Percentiles rank a stretch among this genome's conserved stretches.
Evolutionary conservation across 2,888 invertebrate species (phyloP).

Genomic region (Ormyrus pomaceus): DNA sequence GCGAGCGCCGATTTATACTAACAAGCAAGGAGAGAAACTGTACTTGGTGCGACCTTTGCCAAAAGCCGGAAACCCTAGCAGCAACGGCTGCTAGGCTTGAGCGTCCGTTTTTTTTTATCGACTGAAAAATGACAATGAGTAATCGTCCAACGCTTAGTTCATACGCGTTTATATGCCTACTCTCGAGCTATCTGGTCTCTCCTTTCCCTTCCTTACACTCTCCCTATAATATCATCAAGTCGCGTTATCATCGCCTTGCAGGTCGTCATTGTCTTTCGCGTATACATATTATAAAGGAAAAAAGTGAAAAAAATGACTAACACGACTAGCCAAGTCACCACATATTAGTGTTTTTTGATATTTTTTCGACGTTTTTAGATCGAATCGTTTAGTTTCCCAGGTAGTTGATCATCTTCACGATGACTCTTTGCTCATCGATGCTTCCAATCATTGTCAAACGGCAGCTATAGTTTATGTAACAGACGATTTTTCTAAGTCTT

Average conservation of each 20-base stretch:
- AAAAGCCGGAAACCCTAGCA: conserved; percentile 76
- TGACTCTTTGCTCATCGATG: conserved; percentile 47
- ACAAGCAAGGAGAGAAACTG: conserved; percentile 97
- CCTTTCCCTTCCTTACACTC: conserved; percentile 27
- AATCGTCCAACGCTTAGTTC: conserved; percentile 53
- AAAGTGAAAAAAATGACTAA: conserved; percentile 47
- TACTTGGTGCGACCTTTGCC: conserved; percentile 97
- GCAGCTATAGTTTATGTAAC: conserved; percentile 31
- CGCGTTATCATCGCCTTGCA: conserved; percentile 52
- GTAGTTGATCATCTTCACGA: conserved; percentile 51
- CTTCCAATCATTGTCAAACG: conserved; percentile 46
- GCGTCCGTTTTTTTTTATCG: conserved; percentile 42
- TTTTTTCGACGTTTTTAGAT: conserved; percentile 48
- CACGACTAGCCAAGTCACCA: conserved; percentile 50
- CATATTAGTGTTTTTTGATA: conserved; percentile 54
- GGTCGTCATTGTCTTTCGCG: conserved; percentile 47
- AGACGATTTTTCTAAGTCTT: conserved; percentile 37
- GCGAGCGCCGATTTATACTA: conserved; percentile 98
- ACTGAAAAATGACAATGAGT: conserved; percentile 56
- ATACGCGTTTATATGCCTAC: conserved; percentile 52
- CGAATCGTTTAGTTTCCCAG: conserved; percentile 44
- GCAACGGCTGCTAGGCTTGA: conserved; percentile 71
- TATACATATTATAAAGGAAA: conserved; percentile 46
- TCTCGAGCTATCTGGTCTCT: conserved; percentile 25
- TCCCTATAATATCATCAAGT: conserved; percentile 49